Evolutionary conservation across 1,140 invertebrate genomes (phyloP).

Genomic region (Drosophila ironensis): DNA sequence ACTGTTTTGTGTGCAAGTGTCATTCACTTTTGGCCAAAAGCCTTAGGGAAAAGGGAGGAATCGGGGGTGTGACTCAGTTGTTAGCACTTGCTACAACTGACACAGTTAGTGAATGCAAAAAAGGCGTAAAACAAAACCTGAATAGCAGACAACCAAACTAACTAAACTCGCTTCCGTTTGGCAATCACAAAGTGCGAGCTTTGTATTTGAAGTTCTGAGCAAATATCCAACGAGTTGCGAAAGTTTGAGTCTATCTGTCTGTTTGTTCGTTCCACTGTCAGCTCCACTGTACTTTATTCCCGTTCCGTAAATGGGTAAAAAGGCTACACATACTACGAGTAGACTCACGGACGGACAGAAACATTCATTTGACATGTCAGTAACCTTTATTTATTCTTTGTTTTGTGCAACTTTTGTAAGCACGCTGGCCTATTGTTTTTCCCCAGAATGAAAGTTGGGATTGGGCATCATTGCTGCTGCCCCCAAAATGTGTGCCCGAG

Average conservation of each 20-base stretch:
- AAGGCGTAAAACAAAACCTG: constrained; percentile 5
- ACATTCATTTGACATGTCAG: constrained; percentile 38
- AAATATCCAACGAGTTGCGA: constrained; percentile 16
- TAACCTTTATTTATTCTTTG: constrained; percentile 44
- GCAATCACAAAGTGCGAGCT: constrained; percentile 33
- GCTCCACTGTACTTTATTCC: constrained; percentile 24
- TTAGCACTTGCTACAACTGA: constrained; percentile 41
- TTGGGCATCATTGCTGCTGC: constrained; percentile 18
- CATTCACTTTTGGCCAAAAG: constrained; percentile 41
- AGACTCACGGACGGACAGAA: constrained; percentile 13
- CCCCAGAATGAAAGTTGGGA: constrained; percentile 28
- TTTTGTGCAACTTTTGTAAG: constrained; percentile 36
- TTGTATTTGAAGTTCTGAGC: constrained; percentile 30
- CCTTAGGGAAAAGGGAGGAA: neutral
- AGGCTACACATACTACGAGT: constrained; percentile 15
- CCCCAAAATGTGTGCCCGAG: constrained; percentile 16
- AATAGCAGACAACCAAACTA: constrained; percentile 10
- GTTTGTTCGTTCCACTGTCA: neutral
- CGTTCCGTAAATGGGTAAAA: constrained; percentile 38
- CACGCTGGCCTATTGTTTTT: constrained; percentile 21
- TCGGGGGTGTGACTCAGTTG: constrained; percentile 10
- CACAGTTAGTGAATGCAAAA: constrained; percentile 25
- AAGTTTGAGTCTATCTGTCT: constrained; percentile 2
- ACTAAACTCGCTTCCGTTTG: constrained; percentile 38
- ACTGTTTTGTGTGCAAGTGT: constrained; percentile 33